These are phyloP conservation scores for Myotis brandtii DNA, from an alignment of 2,113 vertebrate genomes.

Conservation along the genomic window DNA sequence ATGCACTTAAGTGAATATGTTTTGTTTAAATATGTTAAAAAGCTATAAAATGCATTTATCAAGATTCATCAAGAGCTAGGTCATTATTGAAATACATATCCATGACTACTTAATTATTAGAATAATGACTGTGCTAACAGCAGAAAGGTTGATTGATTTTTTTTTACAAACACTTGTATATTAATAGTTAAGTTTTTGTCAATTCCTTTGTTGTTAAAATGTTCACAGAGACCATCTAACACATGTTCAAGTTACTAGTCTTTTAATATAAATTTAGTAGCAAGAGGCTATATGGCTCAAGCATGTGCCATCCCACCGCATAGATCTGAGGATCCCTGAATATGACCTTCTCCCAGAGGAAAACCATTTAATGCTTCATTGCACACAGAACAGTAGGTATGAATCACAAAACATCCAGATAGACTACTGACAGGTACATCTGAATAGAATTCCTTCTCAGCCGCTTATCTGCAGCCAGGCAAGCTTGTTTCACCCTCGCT, in stretches of 20 bases:
- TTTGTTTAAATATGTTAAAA: constrained; percentile 7
- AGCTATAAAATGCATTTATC: neutral
- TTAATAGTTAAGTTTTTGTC: neutral
- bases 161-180: constrained; percentile 23
- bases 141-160: constrained; percentile 19
- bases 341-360: constrained; percentile 88
- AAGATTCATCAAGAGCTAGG: constrained; percentile 16
- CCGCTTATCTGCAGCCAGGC: constrained; percentile 84
- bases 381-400: constrained; percentile 88
- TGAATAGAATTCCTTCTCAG: constrained; percentile 81
- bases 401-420: constrained; percentile 88
- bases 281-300: constrained; percentile 75
- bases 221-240: neutral
- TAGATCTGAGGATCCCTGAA: constrained; percentile 84
- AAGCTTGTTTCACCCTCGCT: constrained; percentile 84
- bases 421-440: constrained; percentile 89
- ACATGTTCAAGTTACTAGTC: constrained; percentile 15
- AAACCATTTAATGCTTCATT: constrained; percentile 92
- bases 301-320: constrained; percentile 49
- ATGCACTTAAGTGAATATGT: neutral
- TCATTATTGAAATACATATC: neutral
- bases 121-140: constrained; percentile 1
- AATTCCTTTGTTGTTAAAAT: constrained; percentile 31
- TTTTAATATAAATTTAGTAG: constrained; percentile 82
- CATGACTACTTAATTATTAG: constrained; percentile 8